Evolutionary conservation across 2,113 vertebrate genomes (phyloP).

Genomic region (Emydocephalus ijimae): DNA sequence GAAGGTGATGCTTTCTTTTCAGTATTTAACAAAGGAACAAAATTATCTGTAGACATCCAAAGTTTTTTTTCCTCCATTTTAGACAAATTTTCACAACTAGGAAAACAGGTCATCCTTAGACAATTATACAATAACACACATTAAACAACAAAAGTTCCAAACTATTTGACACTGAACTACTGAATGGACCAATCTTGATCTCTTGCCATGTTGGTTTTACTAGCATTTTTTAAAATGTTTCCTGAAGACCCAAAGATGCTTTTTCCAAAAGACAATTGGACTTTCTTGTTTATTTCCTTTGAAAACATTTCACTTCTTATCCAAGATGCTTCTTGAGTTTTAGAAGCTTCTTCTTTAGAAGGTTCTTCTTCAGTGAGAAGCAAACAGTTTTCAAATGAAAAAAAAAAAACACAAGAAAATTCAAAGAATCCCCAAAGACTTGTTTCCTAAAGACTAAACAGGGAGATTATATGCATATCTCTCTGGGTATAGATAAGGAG

Average conservation of each 20-base stretch:
- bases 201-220: not conserved
- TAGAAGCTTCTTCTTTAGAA: too few relatives aligned
- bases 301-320: too few relatives aligned
- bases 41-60: not conserved
- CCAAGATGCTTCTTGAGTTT: too few relatives aligned
- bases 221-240: not conserved
- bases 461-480: not conserved
- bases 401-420: too few relatives aligned
- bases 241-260: too few relatives aligned
- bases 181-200: not conserved
- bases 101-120: not conserved
- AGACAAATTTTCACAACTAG: not conserved
- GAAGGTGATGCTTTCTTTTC: not conserved
- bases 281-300: too few relatives aligned
- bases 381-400: too few relatives aligned
- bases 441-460: not conserved
- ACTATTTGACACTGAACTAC: not conserved
- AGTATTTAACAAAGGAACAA: conserved; percentile 35
- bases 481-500: not conserved
- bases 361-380: too few relatives aligned
- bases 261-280: too few relatives aligned
- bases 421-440: too few relatives aligned
- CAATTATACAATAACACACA: not conserved
- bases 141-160: not conserved
- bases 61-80: not conserved